Conservation (phyloP, 2,888 invertebrate species). For the Philaethria dido region DNA sequence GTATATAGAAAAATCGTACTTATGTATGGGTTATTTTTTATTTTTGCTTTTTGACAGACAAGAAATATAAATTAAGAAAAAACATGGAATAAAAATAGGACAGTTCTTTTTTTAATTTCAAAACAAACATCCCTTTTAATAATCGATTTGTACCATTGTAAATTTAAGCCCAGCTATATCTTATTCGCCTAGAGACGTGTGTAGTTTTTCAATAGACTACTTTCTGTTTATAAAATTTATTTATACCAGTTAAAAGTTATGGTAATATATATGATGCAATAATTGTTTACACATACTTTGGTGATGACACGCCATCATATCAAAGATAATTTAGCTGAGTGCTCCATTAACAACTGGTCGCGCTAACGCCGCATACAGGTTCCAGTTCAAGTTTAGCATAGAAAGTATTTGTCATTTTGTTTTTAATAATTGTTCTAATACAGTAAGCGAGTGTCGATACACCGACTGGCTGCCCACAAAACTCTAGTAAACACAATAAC, state of each 20-base stretch:
- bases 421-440: slow-evolving; percentile 55
- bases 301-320: slow-evolving; percentile 63
- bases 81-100: too few relatives aligned
- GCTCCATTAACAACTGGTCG: slow-evolving; percentile 57
- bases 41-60: background rate
- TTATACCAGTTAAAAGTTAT: background rate
- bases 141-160: too few relatives aligned
- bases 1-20: too few relatives aligned
- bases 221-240: background rate
- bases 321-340: slow-evolving; percentile 40
- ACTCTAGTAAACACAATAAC: slow-evolving; percentile 62
- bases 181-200: too few relatives aligned
- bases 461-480: slow-evolving; percentile 62
- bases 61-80: background rate
- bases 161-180: too few relatives aligned
- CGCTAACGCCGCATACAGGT: slow-evolving; percentile 43
- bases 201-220: background rate
- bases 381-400: slow-evolving; percentile 52
- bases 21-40: too few relatives aligned
- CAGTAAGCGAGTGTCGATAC: slow-evolving; percentile 57
- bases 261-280: slow-evolving; percentile 11
- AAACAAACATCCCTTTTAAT: too few relatives aligned
- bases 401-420: slow-evolving; percentile 59
- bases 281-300: slow-evolving; percentile 41
- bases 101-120: too few relatives aligned